Evolutionary conservation across 1,140 invertebrate species (phyloP).

Genomic region (Drosophila micromelanica): DNA sequence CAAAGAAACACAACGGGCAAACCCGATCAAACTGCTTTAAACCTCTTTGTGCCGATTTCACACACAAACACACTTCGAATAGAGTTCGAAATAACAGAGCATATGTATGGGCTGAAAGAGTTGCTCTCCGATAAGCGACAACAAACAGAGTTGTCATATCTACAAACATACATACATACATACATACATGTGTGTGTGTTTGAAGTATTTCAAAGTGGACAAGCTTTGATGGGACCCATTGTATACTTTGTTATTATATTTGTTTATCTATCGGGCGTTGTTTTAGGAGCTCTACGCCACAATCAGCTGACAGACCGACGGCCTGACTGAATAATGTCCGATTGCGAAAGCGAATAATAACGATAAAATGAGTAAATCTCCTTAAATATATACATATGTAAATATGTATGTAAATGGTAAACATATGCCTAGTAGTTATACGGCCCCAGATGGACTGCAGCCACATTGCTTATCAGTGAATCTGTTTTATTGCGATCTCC

Average conservation of each 20-base stretch:
- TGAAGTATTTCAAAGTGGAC: neutral
- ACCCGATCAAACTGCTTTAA: conserved; percentile 44
- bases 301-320: neutral
- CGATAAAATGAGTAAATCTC: conserved; percentile 3
- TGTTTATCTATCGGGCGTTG: conserved; percentile 25
- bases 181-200: too few relatives aligned
- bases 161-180: too few relatives aligned
- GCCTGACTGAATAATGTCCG: neutral
- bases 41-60: conserved; percentile 31
- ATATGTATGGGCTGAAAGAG: conserved; percentile 12
- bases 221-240: too few relatives aligned
- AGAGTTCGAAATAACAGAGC: conserved; percentile 35
- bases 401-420: neutral
- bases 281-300: conserved; percentile 11
- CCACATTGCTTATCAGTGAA: conserved; percentile 1
- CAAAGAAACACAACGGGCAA: conserved; percentile 22
- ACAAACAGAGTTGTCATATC: too few relatives aligned
- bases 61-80: conserved; percentile 24
- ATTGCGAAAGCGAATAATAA: conserved; percentile 4
- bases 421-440: neutral
- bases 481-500: neutral
- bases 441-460: neutral
- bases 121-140: conserved; percentile 31
- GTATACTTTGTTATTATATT: conserved; percentile 4
- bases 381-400: conserved; percentile 12